A percentile compares a stretch with the other conserved stretches of the same genome.
phyloP scores from a whole-genome alignment of 1,140 invertebrate genomes.

The Oryzaephilus surinamensis region DNA sequence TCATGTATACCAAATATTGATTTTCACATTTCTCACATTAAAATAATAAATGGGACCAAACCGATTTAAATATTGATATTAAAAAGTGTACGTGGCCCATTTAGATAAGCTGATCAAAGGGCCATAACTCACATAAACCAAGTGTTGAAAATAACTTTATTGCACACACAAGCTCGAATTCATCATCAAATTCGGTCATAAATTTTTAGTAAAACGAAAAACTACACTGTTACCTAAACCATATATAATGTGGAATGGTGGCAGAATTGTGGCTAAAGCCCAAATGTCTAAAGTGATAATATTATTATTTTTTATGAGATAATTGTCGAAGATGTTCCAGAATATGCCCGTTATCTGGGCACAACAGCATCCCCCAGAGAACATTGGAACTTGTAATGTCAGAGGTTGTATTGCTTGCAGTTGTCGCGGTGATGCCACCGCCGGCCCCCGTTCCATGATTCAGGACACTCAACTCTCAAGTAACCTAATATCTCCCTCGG shows the following conservation, averaged over 20 bases:
- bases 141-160: too few relatives aligned
- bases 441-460: slow-evolving; percentile 6
- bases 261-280: too few relatives aligned
- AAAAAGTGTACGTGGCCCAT: slow-evolving; percentile 7
- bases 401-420: slow-evolving; percentile 12
- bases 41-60: too few relatives aligned
- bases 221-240: slow-evolving; percentile 4
- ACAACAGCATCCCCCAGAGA: slow-evolving; percentile 4
- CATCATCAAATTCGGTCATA: slow-evolving; percentile 3
- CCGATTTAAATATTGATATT: slow-evolving; percentile 6
- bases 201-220: slow-evolving; percentile 3
- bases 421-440: too few relatives aligned
- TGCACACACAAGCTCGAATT: slow-evolving; percentile 6
- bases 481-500: slow-evolving; percentile 9
- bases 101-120: slow-evolving; percentile 7
- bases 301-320: slow-evolving; percentile 19
- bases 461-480: slow-evolving; percentile 8
- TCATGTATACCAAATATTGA: too few relatives aligned
- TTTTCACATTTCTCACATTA: too few relatives aligned
- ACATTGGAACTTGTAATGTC: slow-evolving; percentile 13
- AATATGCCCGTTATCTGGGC: slow-evolving; percentile 8
- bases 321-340: slow-evolving; percentile 10
- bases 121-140: slow-evolving; percentile 6
- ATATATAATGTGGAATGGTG: too few relatives aligned
- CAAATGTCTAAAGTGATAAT: too few relatives aligned